Conservation (phyloP, 2,888 invertebrate species). For the Zele albiditarsus region DNA sequence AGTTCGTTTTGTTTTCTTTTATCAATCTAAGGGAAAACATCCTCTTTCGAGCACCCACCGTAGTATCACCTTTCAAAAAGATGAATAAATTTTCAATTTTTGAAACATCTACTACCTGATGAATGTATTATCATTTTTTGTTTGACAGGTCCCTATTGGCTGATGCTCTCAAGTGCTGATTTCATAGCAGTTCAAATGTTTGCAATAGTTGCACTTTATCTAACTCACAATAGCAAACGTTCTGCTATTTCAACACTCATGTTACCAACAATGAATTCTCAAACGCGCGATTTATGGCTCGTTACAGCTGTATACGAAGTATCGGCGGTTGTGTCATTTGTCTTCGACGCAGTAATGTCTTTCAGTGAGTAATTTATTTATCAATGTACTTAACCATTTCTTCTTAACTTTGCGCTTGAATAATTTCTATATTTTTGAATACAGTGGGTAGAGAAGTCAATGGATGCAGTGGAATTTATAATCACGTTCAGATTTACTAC, state of each 20-base stretch:
- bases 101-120: too few relatives aligned
- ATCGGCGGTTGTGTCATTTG: constrained; percentile 70
- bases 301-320: constrained; percentile 74
- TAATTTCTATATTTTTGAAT: constrained; percentile 14
- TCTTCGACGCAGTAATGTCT: constrained; percentile 66
- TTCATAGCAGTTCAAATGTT: constrained; percentile 74
- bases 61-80: background rate
- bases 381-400: constrained; percentile 21
- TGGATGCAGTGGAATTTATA: constrained; percentile 69
- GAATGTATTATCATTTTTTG: background rate
- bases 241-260: constrained; percentile 59
- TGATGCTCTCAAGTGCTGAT: constrained; percentile 74
- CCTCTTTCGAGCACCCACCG: too few relatives aligned
- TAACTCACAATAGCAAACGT: constrained; percentile 66
- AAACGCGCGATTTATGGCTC: constrained; percentile 74
- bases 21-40: too few relatives aligned
- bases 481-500: constrained; percentile 70
- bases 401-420: background rate
- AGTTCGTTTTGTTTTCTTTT: too few relatives aligned
- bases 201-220: constrained; percentile 73
- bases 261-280: constrained; percentile 65
- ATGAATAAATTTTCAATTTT: background rate
- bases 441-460: constrained; percentile 68
- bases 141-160: constrained; percentile 74
- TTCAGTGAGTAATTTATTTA: constrained; percentile 56